A percentile compares a stretch with the other conserved stretches of the same genome.
Conservation (phyloP, 2,113 vertebrate species). For the Gymnobelideus leadbeateri region DNA sequence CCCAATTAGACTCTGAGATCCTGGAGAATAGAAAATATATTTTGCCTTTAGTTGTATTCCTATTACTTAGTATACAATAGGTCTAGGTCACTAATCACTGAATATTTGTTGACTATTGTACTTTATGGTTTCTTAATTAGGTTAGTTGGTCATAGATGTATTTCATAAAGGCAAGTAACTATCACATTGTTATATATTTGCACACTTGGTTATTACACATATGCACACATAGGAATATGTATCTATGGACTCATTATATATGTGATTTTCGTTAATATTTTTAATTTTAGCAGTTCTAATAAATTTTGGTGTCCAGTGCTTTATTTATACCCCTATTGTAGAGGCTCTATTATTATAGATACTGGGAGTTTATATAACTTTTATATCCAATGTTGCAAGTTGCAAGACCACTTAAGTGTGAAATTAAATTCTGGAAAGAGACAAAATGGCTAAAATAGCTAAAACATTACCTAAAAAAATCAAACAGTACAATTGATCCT, state of each 20-base stretch:
- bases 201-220: not conserved
- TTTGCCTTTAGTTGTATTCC: not conserved
- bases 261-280: not conserved
- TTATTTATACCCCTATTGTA: not conserved
- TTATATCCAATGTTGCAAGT: slow-evolving; percentile 43
- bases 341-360: not conserved
- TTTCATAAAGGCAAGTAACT: not conserved
- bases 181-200: not conserved
- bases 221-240: not conserved
- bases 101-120: not conserved
- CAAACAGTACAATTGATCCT: slow-evolving; percentile 78
- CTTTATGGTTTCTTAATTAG: not conserved
- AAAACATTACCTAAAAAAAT: slow-evolving; percentile 70
- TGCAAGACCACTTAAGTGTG: slow-evolving; percentile 73
- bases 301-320: not conserved
- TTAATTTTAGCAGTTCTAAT: slow-evolving; percentile 31
- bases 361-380: not conserved
- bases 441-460: slow-evolving; percentile 76
- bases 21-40: not conserved
- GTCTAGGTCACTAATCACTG: not conserved
- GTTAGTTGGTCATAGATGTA: not conserved
- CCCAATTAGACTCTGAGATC: not conserved
- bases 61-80: not conserved
- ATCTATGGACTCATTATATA: not conserved
- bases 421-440: slow-evolving; percentile 79